Conservation (phyloP, 2,113 vertebrate species). For the Heterocephalus glaber region DNA sequence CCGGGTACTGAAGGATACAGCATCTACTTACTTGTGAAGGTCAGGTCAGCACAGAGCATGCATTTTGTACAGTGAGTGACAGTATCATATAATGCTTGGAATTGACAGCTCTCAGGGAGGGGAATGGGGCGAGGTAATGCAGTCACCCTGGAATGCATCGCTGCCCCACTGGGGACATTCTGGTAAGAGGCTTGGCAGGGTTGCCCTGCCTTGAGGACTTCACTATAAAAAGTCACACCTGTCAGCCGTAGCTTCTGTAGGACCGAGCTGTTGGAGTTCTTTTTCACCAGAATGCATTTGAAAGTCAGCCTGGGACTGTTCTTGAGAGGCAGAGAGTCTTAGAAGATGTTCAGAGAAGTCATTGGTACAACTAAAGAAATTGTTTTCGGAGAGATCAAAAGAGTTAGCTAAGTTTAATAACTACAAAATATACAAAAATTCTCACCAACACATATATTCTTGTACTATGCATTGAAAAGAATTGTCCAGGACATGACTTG, state of each 20-base stretch:
- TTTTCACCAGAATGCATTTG: neutral
- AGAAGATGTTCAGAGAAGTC: neutral
- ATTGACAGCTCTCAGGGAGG: neutral
- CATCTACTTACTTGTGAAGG: neutral
- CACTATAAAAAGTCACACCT: neutral
- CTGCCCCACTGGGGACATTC: neutral
- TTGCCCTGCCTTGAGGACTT: neutral
- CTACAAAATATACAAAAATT: neutral
- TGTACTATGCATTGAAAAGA: neutral
- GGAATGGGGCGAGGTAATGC: neutral
- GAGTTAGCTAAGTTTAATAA: neutral
- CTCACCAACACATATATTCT: neutral
- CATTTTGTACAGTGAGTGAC: neutral
- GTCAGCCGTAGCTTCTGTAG: neutral
- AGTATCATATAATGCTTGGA: neutral
- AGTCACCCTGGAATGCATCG: neutral
- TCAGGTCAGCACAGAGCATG: neutral
- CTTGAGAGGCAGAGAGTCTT: neutral
- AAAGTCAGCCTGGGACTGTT: neutral
- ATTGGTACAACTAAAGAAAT: neutral
- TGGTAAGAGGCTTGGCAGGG: neutral
- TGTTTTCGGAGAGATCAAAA: neutral
- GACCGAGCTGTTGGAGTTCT: neutral
- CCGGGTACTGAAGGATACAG: neutral
- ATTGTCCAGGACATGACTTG: neutral